Evolutionary conservation across 2,113 vertebrate genomes (phyloP), one percentile per base, ranked within the genome.

Genomic region (Monopterus albus): DNA sequence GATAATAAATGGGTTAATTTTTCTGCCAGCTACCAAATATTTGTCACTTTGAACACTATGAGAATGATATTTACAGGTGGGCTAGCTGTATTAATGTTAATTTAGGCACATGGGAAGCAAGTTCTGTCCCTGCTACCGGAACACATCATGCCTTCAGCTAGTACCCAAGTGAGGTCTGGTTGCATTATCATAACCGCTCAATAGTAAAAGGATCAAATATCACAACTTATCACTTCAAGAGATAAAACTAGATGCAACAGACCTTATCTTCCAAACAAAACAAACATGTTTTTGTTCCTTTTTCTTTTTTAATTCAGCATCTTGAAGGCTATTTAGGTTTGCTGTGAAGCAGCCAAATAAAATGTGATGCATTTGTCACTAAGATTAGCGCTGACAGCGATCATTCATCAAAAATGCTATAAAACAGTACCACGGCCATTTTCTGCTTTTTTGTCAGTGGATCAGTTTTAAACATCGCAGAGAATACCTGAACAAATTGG

Each of bases 11-110:
- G 15, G 43, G 63, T 65, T 33, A 1, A 55, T 76, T 61, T 66
- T 67, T 74, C 59, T 43, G 8, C 46, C 55, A 72, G 61, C 55
- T n/a, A 38, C 18, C 23, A 36, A 45, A 35, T n/a, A 57, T 83
- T 75, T 51, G 76, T 78, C 73, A 70, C 60, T 29, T 28, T 45
- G 33, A 71, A 57, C 59, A 66, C 2, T 33, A 50, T 46, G 58
- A 64, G 57, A 70, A 50, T 59, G 64, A 20, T 64, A 80, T 71
- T 83, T 45, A 46, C 70, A 69, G 74, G 68, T 82, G 65, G 63
- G 73, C 56, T 14, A 40, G 20, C 15, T 55, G 33, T 75, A 59
- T 79, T 68, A 61, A 78, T 74, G 77, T 71, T 51, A 12, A 62
- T 25, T 46, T 40, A 40, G 39, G 29, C 40, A 28, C 62, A 6